These are phyloP conservation scores for Lycaon pictus DNA, from an alignment of 2,113 vertebrate genomes.

Conservation along the genomic window DNA sequence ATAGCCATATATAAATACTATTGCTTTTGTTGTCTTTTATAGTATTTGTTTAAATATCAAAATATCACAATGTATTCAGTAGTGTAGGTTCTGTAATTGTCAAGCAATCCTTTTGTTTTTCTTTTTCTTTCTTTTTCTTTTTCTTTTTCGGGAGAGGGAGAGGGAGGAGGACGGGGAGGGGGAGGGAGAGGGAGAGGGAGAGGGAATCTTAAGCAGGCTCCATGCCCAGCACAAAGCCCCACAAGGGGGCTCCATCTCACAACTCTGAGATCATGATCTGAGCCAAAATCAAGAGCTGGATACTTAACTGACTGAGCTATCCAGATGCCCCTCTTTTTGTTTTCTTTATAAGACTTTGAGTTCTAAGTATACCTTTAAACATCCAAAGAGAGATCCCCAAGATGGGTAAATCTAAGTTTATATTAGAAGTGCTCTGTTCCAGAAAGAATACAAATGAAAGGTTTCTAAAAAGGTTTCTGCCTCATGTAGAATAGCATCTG, in stretches of 20 bases:
- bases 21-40: not conserved
- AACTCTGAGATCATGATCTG: too few relatives aligned
- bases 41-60: constrained; percentile 11
- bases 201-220: not conserved
- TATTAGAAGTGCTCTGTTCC: not conserved
- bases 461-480: not conserved
- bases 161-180: too few relatives aligned
- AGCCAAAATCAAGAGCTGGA: too few relatives aligned
- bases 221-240: too few relatives aligned
- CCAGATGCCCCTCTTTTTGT: not conserved
- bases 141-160: not conserved
- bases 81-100: not conserved
- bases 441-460: not conserved
- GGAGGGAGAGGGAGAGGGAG: not conserved
- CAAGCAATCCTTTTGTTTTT: not conserved
- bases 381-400: not conserved
- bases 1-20: not conserved
- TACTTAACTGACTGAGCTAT: too few relatives aligned
- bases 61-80: not conserved
- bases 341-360: not conserved
- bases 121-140: not conserved
- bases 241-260: too few relatives aligned
- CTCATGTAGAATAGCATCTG: not conserved
- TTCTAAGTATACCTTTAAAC: not conserved
- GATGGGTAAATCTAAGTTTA: not conserved